Base-by-base conservation (phyloP, 2,113 vertebrate genomes). In the Serinus canaria region DNA sequence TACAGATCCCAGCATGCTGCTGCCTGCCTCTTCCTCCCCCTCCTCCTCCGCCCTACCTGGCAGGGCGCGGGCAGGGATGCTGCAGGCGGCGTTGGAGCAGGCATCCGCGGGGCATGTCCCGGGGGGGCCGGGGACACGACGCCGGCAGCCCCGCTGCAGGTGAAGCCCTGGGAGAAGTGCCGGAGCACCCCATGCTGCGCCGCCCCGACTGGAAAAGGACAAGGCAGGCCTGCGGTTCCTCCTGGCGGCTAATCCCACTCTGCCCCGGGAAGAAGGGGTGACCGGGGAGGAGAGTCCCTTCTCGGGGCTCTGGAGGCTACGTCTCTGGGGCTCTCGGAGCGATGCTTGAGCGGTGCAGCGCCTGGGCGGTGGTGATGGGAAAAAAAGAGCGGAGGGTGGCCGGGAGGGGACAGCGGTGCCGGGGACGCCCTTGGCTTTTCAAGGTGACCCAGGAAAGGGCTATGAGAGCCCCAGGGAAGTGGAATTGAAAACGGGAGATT, bases 1-100 rank as follows among this genome's bases (percentile, higher is more conserved):
- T 96, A 96, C 96, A 94, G 75, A 31, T 96, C 95, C 96, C 96
- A 44, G 92, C 88, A 90, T 96, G 94, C 96, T 24, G 84, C 88
- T 49, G 13, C 33, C 44, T 5, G 62, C 74, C 43, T 10, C 62
- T 19, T 28, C 62, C 56, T 37, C 43, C 19, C 25, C n/a, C 27
- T 35, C 41, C 22, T n/a, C 56, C 60, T 63, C 23, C 66, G 23
- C 64, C 44, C 50, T 10, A 47, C 37, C 87, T 91, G 90, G 44
- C 77, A 6, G 77, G 56, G 27, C 25, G 67, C 83, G 6, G 93
- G 87, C 84, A 78, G 90, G 70, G 90, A 95, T 96, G 95, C 92
- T 72, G 92, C 53, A 1, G 67, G 77, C 24, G 21, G 77, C 76
- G 1, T 22, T 23, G 7, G 59, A 37, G 75, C 47, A 0, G 90